Conservation (phyloP, 2,888 invertebrate species). For the Ichneumon xanthorius region DNA sequence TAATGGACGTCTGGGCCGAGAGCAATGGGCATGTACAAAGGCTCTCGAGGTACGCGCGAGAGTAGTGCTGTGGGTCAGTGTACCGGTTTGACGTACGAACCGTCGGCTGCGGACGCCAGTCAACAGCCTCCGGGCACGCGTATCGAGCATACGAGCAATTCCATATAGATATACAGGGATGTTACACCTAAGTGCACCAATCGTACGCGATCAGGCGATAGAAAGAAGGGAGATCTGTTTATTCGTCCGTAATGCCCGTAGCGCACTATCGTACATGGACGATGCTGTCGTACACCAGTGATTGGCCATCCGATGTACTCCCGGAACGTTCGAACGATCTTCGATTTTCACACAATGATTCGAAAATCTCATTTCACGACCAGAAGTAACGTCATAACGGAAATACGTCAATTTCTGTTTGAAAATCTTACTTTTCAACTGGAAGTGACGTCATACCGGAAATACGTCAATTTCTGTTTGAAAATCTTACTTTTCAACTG, state of each 20-base stretch:
- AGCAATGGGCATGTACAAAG: conserved; percentile 71
- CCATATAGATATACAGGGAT: conserved; percentile 5
- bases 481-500: too few species aligned
- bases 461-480: too few species aligned
- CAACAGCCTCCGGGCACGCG: conserved; percentile 55
- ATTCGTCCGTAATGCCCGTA: conserved; percentile 61
- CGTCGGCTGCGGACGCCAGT: conserved; percentile 69
- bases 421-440: too few species aligned
- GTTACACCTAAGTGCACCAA: not conserved
- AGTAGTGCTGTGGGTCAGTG: conserved; percentile 75
- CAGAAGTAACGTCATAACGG: too few species aligned
- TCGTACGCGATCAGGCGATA: conserved; percentile 33
- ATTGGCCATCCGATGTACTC: too few species aligned
- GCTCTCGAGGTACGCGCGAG: conserved; percentile 54
- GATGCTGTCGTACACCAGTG: too few species aligned
- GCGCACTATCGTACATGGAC: conserved; percentile 3
- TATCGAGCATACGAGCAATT: conserved; percentile 10
- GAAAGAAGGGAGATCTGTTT: conserved; percentile 67
- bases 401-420: too few species aligned
- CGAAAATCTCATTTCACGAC: too few species aligned
- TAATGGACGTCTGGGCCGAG: conserved; percentile 75
- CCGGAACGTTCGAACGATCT: too few species aligned
- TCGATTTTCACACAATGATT: too few species aligned
- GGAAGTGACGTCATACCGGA: too few species aligned
- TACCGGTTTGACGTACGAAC: conserved; percentile 76